Conservation (phyloP, 1,140 invertebrate genomes). For the Adelges cooleyi region DNA sequence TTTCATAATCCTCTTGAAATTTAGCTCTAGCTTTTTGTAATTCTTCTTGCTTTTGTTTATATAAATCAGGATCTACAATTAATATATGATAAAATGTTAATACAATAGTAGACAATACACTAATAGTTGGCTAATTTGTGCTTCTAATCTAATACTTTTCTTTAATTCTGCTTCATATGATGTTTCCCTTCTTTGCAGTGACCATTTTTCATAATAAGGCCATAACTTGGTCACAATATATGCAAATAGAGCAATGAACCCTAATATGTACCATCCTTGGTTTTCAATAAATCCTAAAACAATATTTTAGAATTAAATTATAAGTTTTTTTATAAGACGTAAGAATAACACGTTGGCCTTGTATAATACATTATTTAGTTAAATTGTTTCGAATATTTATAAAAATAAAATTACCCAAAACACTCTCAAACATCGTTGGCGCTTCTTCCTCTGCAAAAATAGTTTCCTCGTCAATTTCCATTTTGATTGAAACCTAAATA, state of each 20-base stretch:
- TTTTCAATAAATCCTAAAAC: background rate
- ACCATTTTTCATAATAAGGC: conserved; percentile 12
- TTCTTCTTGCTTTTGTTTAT: conserved; percentile 23
- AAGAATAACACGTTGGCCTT: no score
- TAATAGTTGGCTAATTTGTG: no score
- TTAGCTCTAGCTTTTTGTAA: conserved; percentile 31
- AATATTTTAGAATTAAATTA: no score
- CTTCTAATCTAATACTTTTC: no score
- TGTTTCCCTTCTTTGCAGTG: background rate
- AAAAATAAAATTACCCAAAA: background rate
- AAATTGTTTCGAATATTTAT: no score
- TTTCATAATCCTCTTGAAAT: conserved; percentile 33
- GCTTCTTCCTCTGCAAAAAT: background rate
- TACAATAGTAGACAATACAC: no score
- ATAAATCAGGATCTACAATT: conserved; percentile 32
- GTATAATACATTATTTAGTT: no score
- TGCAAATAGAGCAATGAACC: background rate
- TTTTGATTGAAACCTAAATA: no score
- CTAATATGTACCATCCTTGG: conserved; percentile 1
- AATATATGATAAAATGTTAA: no score
- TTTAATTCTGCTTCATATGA: conserved; percentile 11
- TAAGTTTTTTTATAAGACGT: no score
- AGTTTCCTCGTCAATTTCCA: background rate
- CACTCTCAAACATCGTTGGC: background rate
- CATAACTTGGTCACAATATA: background rate